A percentile compares a stretch with the other conserved stretches of the same genome.
These are phyloP conservation scores for Cavia aperea DNA, from an alignment of 2,113 vertebrate species.

Conservation along the genomic window DNA sequence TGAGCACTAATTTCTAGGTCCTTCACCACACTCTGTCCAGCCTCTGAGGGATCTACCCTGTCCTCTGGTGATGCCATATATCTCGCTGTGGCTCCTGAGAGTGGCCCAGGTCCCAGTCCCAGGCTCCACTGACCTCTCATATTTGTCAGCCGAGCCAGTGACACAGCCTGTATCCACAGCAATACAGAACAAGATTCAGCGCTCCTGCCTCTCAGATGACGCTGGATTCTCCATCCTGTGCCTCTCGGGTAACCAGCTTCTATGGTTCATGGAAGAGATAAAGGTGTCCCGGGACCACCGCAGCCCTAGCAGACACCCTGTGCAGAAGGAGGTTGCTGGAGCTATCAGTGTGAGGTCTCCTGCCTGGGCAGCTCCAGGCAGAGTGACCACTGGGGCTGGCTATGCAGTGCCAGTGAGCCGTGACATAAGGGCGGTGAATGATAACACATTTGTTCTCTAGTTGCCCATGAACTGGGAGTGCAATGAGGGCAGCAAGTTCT, in stretches of 20 bases:
- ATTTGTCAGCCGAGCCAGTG: background rate
- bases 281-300: background rate
- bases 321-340: background rate
- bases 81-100: background rate
- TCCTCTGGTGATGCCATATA: background rate
- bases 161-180: background rate
- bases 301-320: background rate
- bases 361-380: accelerated
- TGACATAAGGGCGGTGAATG: too few species aligned
- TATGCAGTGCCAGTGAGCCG: background rate
- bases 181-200: background rate
- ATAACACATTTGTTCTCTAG: background rate
- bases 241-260: background rate
- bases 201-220: background rate
- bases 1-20: background rate
- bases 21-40: background rate
- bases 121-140: background rate
- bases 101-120: too few species aligned
- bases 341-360: slow-evolving; percentile 12
- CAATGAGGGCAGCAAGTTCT: background rate
- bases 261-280: background rate
- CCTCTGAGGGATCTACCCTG: background rate
- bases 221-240: accelerated
- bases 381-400: background rate
- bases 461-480: background rate